These are phyloP conservation scores for Periplaneta americana DNA, from an alignment of 1,140 invertebrate genomes.

Conservation along the genomic window DNA sequence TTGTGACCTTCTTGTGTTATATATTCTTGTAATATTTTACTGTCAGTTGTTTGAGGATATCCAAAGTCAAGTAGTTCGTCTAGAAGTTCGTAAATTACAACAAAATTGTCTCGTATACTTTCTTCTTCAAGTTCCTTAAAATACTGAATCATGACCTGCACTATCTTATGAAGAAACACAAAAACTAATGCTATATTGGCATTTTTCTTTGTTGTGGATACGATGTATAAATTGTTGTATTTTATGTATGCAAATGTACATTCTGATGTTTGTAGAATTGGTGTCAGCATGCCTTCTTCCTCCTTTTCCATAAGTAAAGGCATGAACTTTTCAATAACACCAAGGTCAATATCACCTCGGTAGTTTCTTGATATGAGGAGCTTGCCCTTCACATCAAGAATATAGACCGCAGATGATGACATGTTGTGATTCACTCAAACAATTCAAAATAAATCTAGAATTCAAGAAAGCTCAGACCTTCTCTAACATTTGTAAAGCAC, in stretches of 20 bases:
- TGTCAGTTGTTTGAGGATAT: constrained; percentile 99
- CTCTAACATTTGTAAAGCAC: no score
- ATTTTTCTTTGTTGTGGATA: constrained; percentile 96
- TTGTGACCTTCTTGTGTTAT: constrained; percentile 99
- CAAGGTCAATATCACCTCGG: constrained; percentile 94
- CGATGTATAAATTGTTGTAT: constrained; percentile 97
- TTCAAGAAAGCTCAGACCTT: no score
- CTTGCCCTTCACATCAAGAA: constrained; percentile 97
- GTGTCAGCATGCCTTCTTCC: constrained; percentile 91
- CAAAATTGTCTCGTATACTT: constrained; percentile 98
- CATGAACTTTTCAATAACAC: constrained; percentile 99
- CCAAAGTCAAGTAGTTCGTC: constrained; percentile 99
- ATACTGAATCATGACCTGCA: constrained; percentile 95
- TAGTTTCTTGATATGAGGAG: constrained; percentile 97
- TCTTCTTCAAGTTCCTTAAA: constrained; percentile 99
- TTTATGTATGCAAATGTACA: constrained; percentile 97
- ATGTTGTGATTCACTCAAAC: constrained; percentile 38
- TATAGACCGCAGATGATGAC: constrained; percentile 92
- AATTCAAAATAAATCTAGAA: no score
- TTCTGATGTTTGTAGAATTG: constrained; percentile 85
- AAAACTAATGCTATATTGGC: constrained; percentile 96
- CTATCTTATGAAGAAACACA: constrained; percentile 95
- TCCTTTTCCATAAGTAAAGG: constrained; percentile 97
- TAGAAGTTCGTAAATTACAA: constrained; percentile 96
- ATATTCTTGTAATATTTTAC: constrained; percentile 95